Percentiles rank a stretch among this genome's conserved stretches.
Evolutionary conservation across 2,888 invertebrate species (phyloP).

Genomic region (Aethes cnicana): DNA sequence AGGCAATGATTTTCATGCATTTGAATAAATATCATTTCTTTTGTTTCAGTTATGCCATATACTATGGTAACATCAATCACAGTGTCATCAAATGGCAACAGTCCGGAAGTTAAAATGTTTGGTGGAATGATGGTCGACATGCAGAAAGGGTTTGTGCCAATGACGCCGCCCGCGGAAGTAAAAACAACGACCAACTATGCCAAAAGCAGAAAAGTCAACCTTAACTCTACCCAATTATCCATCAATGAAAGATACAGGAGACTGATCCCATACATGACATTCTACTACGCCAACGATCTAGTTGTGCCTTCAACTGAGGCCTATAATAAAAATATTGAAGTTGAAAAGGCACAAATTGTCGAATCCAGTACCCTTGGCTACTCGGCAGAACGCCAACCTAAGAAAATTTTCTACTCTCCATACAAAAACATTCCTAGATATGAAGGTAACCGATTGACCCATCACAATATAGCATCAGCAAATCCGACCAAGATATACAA

Average conservation of each 20-base stretch:
- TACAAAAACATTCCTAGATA: constrained; percentile 71
- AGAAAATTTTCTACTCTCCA: constrained; percentile 56
- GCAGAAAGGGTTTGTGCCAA: constrained; percentile 58
- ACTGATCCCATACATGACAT: constrained; percentile 91
- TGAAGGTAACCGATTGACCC: constrained; percentile 72
- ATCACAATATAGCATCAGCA: constrained; percentile 73
- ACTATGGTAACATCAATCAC: constrained; percentile 63
- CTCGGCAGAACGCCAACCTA: constrained; percentile 53
- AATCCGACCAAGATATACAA: constrained; percentile 72
- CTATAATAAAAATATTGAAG: constrained; percentile 58
- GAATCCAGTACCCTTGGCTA: constrained; percentile 53
- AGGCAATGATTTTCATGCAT: no score
- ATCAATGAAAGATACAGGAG: constrained; percentile 88
- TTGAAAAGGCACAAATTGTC: constrained; percentile 70
- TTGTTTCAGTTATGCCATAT: constrained; percentile 74
- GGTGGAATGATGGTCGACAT: constrained; percentile 64
- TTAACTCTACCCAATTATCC: constrained; percentile 65
- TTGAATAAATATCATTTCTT: no score
- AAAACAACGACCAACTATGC: constrained; percentile 43
- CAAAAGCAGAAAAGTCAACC: constrained; percentile 44
- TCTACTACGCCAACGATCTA: constrained; percentile 86
- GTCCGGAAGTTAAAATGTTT: constrained; percentile 72
- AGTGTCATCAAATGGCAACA: constrained; percentile 77
- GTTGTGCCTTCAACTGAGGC: constrained; percentile 63
- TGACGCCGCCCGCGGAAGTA: constrained; percentile 43